Percentiles rank a stretch among this genome's conserved stretches.
phyloP scores from a whole-genome alignment of 2,888 invertebrate species.

The Agriopis marginaria region DNA sequence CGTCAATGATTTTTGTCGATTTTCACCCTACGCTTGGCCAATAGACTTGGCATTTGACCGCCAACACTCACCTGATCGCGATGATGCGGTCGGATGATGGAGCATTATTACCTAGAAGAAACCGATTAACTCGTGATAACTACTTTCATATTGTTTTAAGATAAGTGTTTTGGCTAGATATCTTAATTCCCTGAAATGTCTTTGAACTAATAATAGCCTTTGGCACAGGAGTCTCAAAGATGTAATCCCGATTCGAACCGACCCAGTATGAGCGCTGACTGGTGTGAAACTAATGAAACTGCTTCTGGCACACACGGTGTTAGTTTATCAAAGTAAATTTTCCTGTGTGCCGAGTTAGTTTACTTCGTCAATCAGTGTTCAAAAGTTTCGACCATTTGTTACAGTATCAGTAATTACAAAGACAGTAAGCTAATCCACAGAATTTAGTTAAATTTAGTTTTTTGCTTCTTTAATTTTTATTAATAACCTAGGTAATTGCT shows the following conservation, averaged over 20 bases:
- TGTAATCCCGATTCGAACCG: background rate
- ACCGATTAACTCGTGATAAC: too few species aligned
- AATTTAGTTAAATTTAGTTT: background rate
- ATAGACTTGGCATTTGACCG: too few species aligned
- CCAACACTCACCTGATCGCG: too few species aligned
- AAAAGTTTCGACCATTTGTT: slow-evolving; percentile 54
- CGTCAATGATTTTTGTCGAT: too few species aligned
- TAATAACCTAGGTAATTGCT: too few species aligned
- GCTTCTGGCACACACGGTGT: slow-evolving; percentile 57
- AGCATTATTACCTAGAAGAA: too few species aligned
- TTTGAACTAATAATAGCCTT: background rate
- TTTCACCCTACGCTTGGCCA: too few species aligned
- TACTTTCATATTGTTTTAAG: too few species aligned
- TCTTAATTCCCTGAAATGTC: too few species aligned
- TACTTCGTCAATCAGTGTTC: slow-evolving; percentile 70
- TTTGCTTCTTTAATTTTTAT: too few species aligned
- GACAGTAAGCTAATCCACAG: slow-evolving; percentile 10
- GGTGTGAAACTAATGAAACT: slow-evolving; percentile 61
- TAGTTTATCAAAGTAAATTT: slow-evolving; percentile 77
- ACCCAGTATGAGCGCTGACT: slow-evolving; percentile 29
- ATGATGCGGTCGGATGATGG: too few species aligned
- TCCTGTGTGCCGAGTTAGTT: slow-evolving; percentile 70
- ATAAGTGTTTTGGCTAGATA: too few species aligned
- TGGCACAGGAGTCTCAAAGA: background rate
- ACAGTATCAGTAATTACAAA: slow-evolving; percentile 11